A percentile compares a stretch with the other conserved stretches of the same genome.
Evolutionary conservation across 2,888 invertebrate species (phyloP).

Genomic region (Ceratothoa steindachneri): DNA sequence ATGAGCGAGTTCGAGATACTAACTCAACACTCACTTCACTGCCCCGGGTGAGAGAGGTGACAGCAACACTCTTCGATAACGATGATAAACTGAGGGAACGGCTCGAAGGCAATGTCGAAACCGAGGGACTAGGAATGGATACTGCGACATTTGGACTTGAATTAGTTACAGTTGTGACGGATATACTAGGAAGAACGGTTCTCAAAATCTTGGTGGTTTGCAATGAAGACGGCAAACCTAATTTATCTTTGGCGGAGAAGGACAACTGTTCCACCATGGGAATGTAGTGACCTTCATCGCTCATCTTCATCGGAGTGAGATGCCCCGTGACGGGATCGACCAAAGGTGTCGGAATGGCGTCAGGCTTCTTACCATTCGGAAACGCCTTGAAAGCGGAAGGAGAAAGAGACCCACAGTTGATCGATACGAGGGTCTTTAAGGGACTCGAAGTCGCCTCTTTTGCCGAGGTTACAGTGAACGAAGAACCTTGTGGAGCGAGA

Average conservation of each 20-base stretch:
- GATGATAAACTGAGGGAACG: not conserved
- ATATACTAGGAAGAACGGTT: not conserved
- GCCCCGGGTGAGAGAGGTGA: not conserved
- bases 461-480: not conserved
- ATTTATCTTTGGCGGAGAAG: conserved; percentile 4
- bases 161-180: conserved; percentile 2
- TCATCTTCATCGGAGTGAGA: conserved; percentile 39
- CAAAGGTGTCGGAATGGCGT: conserved; percentile 21
- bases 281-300: conserved; percentile 44
- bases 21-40: conserved; percentile 39
- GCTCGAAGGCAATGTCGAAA: not conserved
- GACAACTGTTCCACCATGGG: conserved; percentile 38
- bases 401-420: not conserved
- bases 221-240: not conserved
- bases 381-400: conserved; percentile 4
- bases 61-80: not conserved
- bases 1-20: conserved; percentile 17
- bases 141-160: not conserved
- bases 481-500: not conserved
- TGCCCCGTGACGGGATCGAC: conserved; percentile 46
- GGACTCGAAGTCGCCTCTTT: not conserved
- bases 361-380: conserved; percentile 8
- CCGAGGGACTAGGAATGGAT: not conserved
- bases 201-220: not conserved
- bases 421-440: not conserved